phyloP scores from a whole-genome alignment of 2,113 vertebrate species.

The Thinocorus orbignyianus region DNA sequence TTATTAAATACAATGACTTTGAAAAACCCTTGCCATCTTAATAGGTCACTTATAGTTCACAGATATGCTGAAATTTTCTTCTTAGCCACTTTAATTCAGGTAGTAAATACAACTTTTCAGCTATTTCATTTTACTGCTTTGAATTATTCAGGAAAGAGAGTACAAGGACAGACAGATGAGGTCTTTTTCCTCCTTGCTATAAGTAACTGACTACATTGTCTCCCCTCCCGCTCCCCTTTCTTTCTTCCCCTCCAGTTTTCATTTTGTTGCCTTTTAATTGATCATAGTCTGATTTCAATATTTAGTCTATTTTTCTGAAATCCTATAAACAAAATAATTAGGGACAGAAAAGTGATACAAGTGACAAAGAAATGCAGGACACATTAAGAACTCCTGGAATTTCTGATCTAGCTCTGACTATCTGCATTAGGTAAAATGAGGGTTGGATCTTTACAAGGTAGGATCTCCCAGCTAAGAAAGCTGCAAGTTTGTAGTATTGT shows the following conservation, averaged over 20 bases:
- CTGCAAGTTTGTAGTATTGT: neutral
- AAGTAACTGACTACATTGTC: neutral
- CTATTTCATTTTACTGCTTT: neutral
- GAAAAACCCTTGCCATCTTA: neutral
- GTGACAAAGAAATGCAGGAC: neutral
- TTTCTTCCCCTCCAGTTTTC: neutral
- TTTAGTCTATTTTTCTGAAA: neutral
- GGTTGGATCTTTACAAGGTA: neutral
- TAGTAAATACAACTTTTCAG: neutral
- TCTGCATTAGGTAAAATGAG: neutral
- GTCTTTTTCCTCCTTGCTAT: neutral
- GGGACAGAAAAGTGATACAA: neutral
- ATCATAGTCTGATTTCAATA: neutral
- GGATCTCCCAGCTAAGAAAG: neutral
- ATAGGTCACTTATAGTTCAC: neutral
- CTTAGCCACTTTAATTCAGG: neutral
- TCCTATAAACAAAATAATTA: neutral
- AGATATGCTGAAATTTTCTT: neutral
- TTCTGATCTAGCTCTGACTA: neutral
- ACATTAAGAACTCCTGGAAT: neutral
- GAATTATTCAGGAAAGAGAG: constrained; percentile 17
- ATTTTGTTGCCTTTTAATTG: neutral
- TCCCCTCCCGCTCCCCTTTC: fast-evolving
- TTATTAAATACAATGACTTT: neutral
- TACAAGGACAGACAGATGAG: neutral